Percentiles rank a stretch among this genome's conserved stretches.
Conservation (phyloP, 2,113 vertebrate species). For the Turdus rufiventris region DNA sequence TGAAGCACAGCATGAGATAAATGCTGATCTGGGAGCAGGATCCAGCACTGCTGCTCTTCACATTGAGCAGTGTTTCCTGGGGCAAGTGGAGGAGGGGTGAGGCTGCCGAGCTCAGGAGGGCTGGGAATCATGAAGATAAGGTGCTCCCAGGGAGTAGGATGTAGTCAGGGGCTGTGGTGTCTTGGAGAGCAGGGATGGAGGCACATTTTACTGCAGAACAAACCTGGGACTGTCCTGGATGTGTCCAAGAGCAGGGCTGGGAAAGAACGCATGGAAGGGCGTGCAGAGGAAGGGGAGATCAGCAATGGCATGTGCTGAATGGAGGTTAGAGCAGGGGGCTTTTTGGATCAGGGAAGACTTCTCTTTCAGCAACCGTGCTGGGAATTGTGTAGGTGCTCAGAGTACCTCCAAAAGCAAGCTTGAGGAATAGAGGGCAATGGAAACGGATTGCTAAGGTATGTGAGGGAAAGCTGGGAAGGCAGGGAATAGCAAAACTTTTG, state of each 20-base stretch:
- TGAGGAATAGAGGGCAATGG: neutral
- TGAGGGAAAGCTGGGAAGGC: neutral
- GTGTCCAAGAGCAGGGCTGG: neutral
- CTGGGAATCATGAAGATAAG: neutral
- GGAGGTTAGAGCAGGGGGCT: neutral
- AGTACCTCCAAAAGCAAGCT: neutral
- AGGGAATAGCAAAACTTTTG: neutral
- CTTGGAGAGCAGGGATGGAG: neutral
- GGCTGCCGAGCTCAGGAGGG: neutral
- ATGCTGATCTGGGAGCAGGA: neutral
- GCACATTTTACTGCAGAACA: neutral
- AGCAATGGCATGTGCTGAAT: neutral
- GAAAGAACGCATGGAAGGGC: neutral
- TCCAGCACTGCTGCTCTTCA: neutral
- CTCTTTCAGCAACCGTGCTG: neutral
- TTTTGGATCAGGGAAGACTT: neutral
- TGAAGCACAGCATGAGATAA: neutral
- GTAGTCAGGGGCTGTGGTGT: neutral
- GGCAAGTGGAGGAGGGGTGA: neutral
- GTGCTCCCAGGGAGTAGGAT: neutral
- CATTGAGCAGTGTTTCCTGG: neutral
- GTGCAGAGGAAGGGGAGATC: neutral
- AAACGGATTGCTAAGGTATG: neutral
- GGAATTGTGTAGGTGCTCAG: neutral
- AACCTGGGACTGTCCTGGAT: rapidly evolving